Evolutionary conservation across 1,140 invertebrate genomes (phyloP).

Genomic region (Drosophila bipectinata): DNA sequence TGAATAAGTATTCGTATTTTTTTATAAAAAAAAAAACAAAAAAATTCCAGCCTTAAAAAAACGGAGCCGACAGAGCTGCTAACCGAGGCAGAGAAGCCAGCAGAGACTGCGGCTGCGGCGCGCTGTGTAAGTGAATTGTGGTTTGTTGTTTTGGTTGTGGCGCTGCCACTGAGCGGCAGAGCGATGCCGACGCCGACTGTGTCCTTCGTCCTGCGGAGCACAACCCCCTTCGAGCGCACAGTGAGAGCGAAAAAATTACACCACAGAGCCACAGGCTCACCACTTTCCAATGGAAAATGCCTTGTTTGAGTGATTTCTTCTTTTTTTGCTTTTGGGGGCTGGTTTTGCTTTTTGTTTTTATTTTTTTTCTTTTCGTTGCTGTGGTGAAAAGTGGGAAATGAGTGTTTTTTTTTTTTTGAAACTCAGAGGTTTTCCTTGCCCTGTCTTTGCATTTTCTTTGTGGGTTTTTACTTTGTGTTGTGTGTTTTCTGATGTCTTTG

Average conservation of each 20-base stretch:
- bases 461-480: not conserved
- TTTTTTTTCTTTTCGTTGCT: slow-evolving; percentile 9
- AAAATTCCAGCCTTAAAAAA: slow-evolving; percentile 12
- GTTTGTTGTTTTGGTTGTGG: slow-evolving; percentile 83
- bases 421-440: not conserved
- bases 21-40: slow-evolving; percentile 11
- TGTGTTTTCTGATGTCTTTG: slow-evolving; percentile 7
- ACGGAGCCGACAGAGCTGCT: slow-evolving; percentile 19
- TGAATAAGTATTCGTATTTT: not conserved
- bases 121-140: slow-evolving; percentile 82
- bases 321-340: slow-evolving; percentile 18
- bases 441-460: slow-evolving; percentile 14
- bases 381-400: slow-evolving; percentile 39
- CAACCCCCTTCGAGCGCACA: slow-evolving; percentile 16
- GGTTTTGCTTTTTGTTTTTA: slow-evolving; percentile 35
- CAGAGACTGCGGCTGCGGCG: slow-evolving; percentile 16
- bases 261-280: slow-evolving; percentile 34
- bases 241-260: slow-evolving; percentile 52
- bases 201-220: not conserved
- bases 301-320: slow-evolving; percentile 58
- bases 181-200: slow-evolving; percentile 9
- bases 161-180: slow-evolving; percentile 9
- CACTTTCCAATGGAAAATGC: slow-evolving; percentile 56
- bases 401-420: slow-evolving; percentile 23
- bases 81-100: slow-evolving; percentile 12